Evolutionary conservation across 2,797 vertebrate species (phyloP).

Genomic region (Poeciliopsis turneri): DNA sequence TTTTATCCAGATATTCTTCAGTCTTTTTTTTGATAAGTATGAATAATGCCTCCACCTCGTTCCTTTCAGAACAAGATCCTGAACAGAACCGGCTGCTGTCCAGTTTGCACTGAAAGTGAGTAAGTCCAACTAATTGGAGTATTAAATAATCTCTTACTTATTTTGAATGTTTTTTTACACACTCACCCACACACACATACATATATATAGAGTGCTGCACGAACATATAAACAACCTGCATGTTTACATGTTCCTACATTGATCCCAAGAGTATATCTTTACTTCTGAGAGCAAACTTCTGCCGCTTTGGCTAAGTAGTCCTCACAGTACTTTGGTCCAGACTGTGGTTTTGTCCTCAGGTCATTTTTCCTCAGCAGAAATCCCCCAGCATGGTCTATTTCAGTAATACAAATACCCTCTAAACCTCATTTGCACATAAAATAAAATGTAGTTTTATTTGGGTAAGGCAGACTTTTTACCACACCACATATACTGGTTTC

Average conservation of each 20-base stretch:
- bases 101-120: slow-evolving; percentile 99
- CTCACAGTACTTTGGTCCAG: slow-evolving; percentile 42
- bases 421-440: slow-evolving; percentile 27
- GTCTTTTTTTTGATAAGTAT: neutral
- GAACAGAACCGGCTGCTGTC: slow-evolving; percentile 98
- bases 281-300: slow-evolving; percentile 12
- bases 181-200: too few species aligned
- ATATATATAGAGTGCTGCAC: neutral
- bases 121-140: slow-evolving; percentile 76
- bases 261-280: neutral
- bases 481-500: slow-evolving; percentile 20
- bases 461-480: slow-evolving; percentile 20
- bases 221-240: neutral
- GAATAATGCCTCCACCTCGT: slow-evolving; percentile 19
- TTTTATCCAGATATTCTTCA: neutral
- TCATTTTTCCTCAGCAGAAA: slow-evolving; percentile 41
- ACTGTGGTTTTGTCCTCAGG: slow-evolving; percentile 49
- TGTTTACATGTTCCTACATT: too few species aligned
- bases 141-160: slow-evolving; percentile 7
- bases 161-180: neutral
- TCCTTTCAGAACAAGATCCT: slow-evolving; percentile 93
- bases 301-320: slow-evolving; percentile 23
- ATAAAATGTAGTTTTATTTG: slow-evolving; percentile 21
- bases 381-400: slow-evolving; percentile 41
- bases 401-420: slow-evolving; percentile 43